These are phyloP conservation scores for Drosophila virilis DNA, from an alignment of 1,140 invertebrate genomes.

Conservation along the genomic window DNA sequence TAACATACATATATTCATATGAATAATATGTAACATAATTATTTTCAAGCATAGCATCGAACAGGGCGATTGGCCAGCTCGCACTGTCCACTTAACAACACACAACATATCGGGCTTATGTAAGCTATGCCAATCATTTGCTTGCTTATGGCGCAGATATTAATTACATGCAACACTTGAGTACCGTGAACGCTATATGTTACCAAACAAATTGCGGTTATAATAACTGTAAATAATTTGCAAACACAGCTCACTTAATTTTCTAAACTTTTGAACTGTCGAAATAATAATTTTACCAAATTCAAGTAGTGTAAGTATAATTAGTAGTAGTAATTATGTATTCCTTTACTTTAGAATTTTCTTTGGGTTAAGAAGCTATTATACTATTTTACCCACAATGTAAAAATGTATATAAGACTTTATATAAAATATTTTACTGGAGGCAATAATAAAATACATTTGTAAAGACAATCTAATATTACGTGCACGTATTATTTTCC, in stretches of 20 bases:
- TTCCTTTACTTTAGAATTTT: neutral
- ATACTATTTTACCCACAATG: neutral
- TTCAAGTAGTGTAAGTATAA: no score
- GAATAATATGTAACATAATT: constrained; percentile 52
- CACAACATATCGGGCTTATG: constrained; percentile 63
- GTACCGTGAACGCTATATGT: constrained; percentile 58
- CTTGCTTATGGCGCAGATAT: constrained; percentile 75
- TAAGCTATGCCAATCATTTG: constrained; percentile 74
- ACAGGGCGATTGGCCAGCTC: constrained; percentile 53
- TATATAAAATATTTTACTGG: neutral
- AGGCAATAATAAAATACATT: constrained; percentile 8
- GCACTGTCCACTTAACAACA: constrained; percentile 47
- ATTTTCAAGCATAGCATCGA: constrained; percentile 55
- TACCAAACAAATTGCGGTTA: constrained; percentile 63
- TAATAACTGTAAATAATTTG: constrained; percentile 72
- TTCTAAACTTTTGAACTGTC: constrained; percentile 25
- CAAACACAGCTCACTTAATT: constrained; percentile 64
- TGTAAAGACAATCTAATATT: constrained; percentile 12
- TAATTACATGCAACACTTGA: constrained; percentile 69
- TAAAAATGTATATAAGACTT: neutral
- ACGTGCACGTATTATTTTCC: constrained; percentile 31
- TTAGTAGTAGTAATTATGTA: no score
- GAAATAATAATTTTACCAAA: no score
- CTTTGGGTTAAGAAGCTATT: neutral
- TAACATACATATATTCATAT: constrained; percentile 19